These are phyloP conservation scores for Rhingia rostrata DNA, from an alignment of 2,888 invertebrate genomes.

Conservation along the genomic window DNA sequence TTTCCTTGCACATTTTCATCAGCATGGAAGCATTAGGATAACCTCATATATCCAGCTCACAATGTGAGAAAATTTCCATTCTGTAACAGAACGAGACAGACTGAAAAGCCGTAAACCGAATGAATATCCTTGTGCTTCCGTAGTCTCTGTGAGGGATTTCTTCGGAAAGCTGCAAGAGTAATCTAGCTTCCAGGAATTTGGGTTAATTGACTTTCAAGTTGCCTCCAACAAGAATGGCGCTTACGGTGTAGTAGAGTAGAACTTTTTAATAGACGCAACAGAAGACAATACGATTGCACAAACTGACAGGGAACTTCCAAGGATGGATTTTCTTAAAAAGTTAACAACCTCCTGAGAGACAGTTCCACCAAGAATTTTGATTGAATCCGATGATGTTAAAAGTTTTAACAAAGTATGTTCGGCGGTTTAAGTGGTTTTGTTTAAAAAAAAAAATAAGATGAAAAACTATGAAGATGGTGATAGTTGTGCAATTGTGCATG, in stretches of 20 bases:
- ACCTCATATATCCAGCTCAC: not conserved
- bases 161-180: constrained; percentile 14
- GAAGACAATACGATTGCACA: constrained; percentile 44
- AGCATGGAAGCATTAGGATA: not conserved
- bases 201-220: constrained; percentile 71
- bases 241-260: constrained; percentile 20
- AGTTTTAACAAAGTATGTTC: constrained; percentile 49
- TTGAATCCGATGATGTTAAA: constrained; percentile 58
- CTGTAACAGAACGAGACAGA: constrained; percentile 27
- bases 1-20: constrained; percentile 3
- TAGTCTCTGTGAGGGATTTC: constrained; percentile 2
- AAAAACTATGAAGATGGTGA: not conserved
- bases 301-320: constrained; percentile 9
- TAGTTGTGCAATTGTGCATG: not conserved
- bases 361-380: constrained; percentile 53
- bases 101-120: constrained; percentile 1
- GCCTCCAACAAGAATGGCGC: constrained; percentile 2
- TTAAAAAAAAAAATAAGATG: not conserved
- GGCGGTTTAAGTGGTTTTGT: constrained; percentile 23
- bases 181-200: constrained; percentile 49
- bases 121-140: constrained; percentile 3
- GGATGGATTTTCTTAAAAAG: constrained; percentile 11
- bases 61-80: constrained; percentile 16
- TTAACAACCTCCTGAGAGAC: constrained; percentile 1
- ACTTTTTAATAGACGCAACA: constrained; percentile 60